phyloP scores from a whole-genome alignment of 2,888 invertebrate species.

The Amphipoea oculea region DNA sequence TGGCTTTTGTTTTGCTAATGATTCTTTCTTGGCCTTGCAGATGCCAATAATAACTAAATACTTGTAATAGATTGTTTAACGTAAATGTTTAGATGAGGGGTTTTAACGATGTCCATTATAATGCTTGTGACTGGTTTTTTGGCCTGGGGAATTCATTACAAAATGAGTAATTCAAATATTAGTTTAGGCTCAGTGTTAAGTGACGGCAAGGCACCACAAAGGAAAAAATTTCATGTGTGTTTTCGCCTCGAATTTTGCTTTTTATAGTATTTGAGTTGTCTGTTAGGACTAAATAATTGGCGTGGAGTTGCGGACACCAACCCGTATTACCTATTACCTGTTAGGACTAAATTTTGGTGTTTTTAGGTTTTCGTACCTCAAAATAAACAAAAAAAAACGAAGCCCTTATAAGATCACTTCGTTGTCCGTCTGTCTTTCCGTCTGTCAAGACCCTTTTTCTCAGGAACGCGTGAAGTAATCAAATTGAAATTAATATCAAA shows the following conservation, averaged over 20 bases:
- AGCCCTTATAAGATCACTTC: too few relatives aligned
- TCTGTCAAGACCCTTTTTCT: too few relatives aligned
- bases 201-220: slow-evolving; percentile 13
- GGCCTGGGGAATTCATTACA: slow-evolving; percentile 12
- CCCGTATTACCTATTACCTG: too few relatives aligned
- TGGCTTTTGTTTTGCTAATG: slow-evolving; percentile 42
- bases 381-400: too few relatives aligned
- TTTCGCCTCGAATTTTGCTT: neutral
- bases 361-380: too few relatives aligned
- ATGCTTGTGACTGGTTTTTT: slow-evolving; percentile 10
- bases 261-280: neutral
- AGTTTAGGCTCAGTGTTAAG: slow-evolving; percentile 34
- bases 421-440: too few relatives aligned
- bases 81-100: slow-evolving; percentile 25
- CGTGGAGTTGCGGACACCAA: too few relatives aligned
- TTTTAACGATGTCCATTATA: slow-evolving; percentile 22
- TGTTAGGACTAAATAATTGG: too few relatives aligned
- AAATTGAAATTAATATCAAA: too few relatives aligned
- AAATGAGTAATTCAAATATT: slow-evolving; percentile 48
- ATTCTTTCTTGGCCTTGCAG: slow-evolving; percentile 51
- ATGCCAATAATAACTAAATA: slow-evolving; percentile 36
- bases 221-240: neutral
- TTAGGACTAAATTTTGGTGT: too few relatives aligned
- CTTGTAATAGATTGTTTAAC: slow-evolving; percentile 21
- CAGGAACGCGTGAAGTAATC: too few relatives aligned